Conservation (phyloP, 2,797 vertebrate species). For the Falco naumanni region DNA sequence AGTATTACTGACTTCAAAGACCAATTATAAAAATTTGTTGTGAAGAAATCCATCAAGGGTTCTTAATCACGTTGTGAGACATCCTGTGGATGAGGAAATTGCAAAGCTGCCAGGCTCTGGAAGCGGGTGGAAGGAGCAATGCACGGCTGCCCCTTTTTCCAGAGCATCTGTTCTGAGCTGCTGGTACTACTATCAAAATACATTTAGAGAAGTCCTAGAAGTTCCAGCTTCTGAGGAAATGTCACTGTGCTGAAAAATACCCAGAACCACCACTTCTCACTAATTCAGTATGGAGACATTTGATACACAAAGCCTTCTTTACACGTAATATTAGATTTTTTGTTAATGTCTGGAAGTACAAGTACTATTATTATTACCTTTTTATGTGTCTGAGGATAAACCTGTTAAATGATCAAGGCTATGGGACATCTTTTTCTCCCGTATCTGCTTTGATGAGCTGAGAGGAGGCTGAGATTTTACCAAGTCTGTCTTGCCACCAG, state of each 20-base stretch:
- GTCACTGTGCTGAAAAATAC: neutral
- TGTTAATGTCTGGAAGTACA: neutral
- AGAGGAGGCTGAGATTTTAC: neutral
- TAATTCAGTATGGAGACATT: neutral
- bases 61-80: neutral
- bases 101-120: neutral
- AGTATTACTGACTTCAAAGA: neutral
- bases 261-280: neutral
- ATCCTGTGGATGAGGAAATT: neutral
- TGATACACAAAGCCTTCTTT: neutral
- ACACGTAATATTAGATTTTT: neutral
- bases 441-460: neutral
- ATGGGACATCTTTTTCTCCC: neutral
- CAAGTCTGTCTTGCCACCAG: neutral
- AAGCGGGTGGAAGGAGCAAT: neutral
- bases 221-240: neutral
- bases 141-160: neutral
- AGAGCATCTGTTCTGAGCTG: neutral
- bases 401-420: neutral
- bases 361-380: neutral
- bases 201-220: neutral
- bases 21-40: neutral
- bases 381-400: conserved; percentile 18
- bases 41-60: neutral
- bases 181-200: neutral